phyloP scores from a whole-genome alignment of 2,888 invertebrate species.

The Drosophila infuscata region DNA sequence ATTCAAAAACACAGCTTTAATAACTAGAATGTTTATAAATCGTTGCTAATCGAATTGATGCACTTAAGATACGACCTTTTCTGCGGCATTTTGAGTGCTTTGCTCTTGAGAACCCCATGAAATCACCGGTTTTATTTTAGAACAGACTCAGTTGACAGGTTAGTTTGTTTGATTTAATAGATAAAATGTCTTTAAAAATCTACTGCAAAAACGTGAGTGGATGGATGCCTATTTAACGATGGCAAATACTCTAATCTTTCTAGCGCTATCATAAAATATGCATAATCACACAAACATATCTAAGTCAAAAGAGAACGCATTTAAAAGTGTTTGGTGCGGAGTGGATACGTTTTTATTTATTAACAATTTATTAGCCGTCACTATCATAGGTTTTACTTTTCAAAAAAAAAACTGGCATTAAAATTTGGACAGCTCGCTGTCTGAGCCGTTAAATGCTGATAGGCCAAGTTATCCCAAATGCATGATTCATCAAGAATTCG shows the following conservation, averaged over 20 bases:
- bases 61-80: neutral
- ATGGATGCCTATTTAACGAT: slow-evolving; percentile 40
- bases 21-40: slow-evolving; percentile 28
- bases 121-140: neutral
- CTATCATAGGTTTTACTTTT: slow-evolving; percentile 29
- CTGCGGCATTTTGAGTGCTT: neutral
- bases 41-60: slow-evolving; percentile 38
- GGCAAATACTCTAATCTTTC: slow-evolving; percentile 67
- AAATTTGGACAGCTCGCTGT: slow-evolving; percentile 43
- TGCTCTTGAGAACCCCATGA: neutral
- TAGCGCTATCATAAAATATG: slow-evolving; percentile 46
- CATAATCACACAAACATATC: slow-evolving; percentile 22
- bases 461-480: slow-evolving; percentile 29
- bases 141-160: slow-evolving; percentile 21
- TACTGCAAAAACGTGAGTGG: slow-evolving; percentile 71
- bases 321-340: neutral
- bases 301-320: neutral
- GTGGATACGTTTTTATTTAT: neutral
- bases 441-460: slow-evolving; percentile 31
- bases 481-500: slow-evolving; percentile 36
- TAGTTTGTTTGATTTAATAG: slow-evolving; percentile 20
- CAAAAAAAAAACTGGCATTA: slow-evolving; percentile 8
- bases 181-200: slow-evolving; percentile 47
- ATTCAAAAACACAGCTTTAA: no score
- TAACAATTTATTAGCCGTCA: slow-evolving; percentile 44